These are phyloP conservation scores for Nesospiza acunhae DNA, from an alignment of 2,113 vertebrate species.

Conservation along the genomic window DNA sequence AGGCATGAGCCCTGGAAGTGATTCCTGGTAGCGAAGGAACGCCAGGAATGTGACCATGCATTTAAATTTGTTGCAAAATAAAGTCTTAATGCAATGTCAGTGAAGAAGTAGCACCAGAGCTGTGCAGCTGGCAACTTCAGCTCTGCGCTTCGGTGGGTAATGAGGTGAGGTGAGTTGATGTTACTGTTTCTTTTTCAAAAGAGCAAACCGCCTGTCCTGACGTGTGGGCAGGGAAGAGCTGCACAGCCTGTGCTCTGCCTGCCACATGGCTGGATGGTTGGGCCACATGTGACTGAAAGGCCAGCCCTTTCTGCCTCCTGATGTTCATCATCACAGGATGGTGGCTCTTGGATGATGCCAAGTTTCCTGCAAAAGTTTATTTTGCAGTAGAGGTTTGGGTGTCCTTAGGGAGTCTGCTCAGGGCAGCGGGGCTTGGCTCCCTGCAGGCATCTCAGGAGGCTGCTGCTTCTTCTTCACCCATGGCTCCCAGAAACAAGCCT, in stretches of 20 bases:
- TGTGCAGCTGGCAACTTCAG: background rate
- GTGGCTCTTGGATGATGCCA: background rate
- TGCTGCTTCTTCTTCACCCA: background rate
- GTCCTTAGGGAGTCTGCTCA: background rate
- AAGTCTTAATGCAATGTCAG: background rate
- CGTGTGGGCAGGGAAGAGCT: accelerated
- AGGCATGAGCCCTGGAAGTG: background rate
- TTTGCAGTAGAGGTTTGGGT: background rate
- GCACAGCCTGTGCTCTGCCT: accelerated
- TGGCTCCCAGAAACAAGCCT: background rate
- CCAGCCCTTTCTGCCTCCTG: background rate
- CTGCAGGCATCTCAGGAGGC: background rate
- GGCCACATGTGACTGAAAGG: background rate
- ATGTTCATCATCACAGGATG: background rate
- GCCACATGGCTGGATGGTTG: accelerated
- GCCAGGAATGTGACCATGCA: accelerated
- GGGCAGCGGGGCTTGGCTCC: background rate
- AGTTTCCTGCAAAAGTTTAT: background rate
- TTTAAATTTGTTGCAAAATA: background rate
- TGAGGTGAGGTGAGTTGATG: too few species aligned
- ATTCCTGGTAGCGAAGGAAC: background rate
- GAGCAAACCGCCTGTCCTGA: background rate
- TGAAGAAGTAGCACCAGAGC: background rate
- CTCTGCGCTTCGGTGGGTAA: accelerated
- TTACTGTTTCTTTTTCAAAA: background rate